Evolutionary conservation across 2,797 vertebrate genomes (phyloP).

Genomic region (Acomys russatus): DNA sequence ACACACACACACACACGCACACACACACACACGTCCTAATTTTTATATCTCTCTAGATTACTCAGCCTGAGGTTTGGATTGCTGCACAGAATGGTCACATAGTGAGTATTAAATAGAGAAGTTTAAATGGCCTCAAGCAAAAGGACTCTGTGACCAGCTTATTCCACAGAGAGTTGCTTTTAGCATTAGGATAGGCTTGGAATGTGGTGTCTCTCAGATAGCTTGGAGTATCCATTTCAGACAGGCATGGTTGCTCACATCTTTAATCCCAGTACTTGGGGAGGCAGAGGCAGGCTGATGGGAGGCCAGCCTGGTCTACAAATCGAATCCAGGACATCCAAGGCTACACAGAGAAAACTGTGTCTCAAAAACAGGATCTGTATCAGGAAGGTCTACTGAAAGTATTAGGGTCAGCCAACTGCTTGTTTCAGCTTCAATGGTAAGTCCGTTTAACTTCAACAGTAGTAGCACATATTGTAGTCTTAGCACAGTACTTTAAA

Average conservation of each 20-base stretch:
- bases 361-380: not conserved
- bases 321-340: no score
- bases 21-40: not conserved
- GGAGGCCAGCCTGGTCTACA: no score
- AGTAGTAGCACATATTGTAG: conserved; percentile 36
- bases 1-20: not conserved
- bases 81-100: not conserved
- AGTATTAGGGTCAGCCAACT: conserved; percentile 17
- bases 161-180: conserved; percentile 7
- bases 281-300: no score
- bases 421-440: not conserved
- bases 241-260: no score
- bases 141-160: not conserved
- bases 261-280: no score
- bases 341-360: no score
- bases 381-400: conserved; percentile 47
- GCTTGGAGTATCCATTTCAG: no score
- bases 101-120: not conserved
- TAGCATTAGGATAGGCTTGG: conserved; percentile 20
- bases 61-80: not conserved
- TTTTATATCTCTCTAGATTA: not conserved
- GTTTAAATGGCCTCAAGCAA: not conserved
- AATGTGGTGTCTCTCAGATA: not conserved
- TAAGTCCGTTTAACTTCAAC: conserved; percentile 59
- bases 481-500: conserved; percentile 20